phyloP scores from a whole-genome alignment of 2,113 vertebrate species.

The Rhodinocichla rosea region DNA sequence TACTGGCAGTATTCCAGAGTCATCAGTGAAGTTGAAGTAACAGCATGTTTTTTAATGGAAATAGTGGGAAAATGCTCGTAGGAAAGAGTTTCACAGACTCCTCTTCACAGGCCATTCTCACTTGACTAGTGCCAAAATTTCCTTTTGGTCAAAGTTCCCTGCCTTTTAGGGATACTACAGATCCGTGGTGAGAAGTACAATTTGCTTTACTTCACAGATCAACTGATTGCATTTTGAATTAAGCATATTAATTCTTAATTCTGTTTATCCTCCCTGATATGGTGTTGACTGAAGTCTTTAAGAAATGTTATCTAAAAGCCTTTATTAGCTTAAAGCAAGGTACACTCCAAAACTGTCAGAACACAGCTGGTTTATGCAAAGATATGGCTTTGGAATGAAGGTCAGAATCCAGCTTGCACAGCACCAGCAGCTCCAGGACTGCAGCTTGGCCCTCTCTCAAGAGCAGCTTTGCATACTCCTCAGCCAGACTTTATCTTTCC shows the following conservation, averaged over 20 bases:
- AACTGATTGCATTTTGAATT: constrained; percentile 13
- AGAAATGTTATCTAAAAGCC: constrained; percentile 48
- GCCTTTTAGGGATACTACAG: not conserved
- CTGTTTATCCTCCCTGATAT: not conserved
- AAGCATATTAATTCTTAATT: constrained; percentile 37
- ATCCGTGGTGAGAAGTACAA: not conserved
- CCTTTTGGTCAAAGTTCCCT: not conserved
- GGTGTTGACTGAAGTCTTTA: constrained; percentile 40
- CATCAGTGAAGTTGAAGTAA: not conserved
- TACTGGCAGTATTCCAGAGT: not conserved
- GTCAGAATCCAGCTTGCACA: constrained; percentile 5
- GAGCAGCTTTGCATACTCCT: not conserved
- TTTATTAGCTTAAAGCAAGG: constrained; percentile 48
- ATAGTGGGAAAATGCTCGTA: not conserved
- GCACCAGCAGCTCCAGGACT: not conserved
- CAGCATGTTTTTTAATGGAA: not conserved
- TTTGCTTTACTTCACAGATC: constrained; percentile 11
- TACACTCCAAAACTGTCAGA: constrained; percentile 40
- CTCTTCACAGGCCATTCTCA: not conserved
- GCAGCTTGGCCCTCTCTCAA: not conserved
- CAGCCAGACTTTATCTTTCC: not conserved
- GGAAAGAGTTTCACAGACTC: not conserved
- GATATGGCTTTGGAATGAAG: constrained; percentile 35
- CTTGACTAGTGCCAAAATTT: not conserved
- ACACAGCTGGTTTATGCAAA: not conserved